phyloP scores from a whole-genome alignment of 2,888 invertebrate genomes.

The Athalia circularis region DNA sequence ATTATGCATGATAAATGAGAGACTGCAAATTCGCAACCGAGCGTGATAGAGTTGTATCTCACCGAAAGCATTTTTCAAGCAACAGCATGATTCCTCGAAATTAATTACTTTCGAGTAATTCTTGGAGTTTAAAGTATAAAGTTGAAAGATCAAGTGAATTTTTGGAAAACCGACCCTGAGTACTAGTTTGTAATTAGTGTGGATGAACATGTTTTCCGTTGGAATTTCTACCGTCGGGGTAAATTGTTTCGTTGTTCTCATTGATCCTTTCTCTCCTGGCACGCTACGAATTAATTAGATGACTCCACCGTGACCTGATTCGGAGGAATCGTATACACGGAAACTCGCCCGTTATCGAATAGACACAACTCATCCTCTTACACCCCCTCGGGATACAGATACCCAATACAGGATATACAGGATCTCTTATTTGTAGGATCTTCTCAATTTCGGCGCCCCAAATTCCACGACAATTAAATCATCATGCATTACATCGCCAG shows the following conservation, averaged over 20 bases:
- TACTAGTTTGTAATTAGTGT: conserved; percentile 35
- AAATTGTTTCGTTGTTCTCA: conserved; percentile 41
- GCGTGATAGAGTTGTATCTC: too few relatives aligned
- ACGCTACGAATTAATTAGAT: conserved; percentile 42
- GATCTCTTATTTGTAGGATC: background rate
- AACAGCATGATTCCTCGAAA: too few relatives aligned
- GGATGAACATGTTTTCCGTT: conserved; percentile 14
- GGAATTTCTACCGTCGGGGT: conserved; percentile 24
- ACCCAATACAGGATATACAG: background rate
- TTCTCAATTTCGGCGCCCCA: background rate
- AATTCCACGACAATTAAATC: conserved; percentile 12
- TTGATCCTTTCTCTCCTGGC: conserved; percentile 39
- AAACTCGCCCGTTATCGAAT: conserved; percentile 13
- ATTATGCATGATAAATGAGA: too few relatives aligned
- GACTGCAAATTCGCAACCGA: too few relatives aligned
- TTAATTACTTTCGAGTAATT: too few relatives aligned
- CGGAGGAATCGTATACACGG: conserved; percentile 25
- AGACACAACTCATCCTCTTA: conserved; percentile 5
- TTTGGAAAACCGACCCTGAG: background rate
- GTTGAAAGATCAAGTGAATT: background rate
- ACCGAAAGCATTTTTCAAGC: too few relatives aligned
- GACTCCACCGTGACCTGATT: conserved; percentile 29
- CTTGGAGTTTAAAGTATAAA: background rate
- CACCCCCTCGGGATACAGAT: background rate
- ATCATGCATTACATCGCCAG: too few relatives aligned